These are phyloP conservation scores for Solenopsis invicta DNA, from an alignment of 1,140 invertebrate genomes.

Conservation along the genomic window DNA sequence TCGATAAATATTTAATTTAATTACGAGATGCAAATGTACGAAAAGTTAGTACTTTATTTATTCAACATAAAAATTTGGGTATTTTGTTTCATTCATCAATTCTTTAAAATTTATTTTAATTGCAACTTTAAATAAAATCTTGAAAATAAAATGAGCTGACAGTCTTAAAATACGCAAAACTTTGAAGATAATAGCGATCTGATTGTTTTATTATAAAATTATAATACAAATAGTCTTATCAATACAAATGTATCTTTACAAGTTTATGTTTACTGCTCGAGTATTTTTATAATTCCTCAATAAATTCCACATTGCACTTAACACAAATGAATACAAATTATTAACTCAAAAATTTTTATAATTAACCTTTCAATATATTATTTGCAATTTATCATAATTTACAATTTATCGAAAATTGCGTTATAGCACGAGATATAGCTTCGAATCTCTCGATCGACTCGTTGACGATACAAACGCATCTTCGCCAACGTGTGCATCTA, in stretches of 20 bases:
- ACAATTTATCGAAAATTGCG: constrained; percentile 13
- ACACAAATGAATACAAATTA: neutral
- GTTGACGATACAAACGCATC: constrained; percentile 46
- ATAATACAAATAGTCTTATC: neutral
- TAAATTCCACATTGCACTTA: neutral
- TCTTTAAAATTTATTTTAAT: neutral
- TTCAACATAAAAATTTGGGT: neutral
- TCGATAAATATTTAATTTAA: neutral
- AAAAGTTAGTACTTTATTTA: neutral
- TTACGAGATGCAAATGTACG: neutral
- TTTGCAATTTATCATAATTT: constrained; percentile 37
- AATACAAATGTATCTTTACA: neutral
- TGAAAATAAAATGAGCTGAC: neutral
- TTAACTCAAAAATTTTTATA: neutral
- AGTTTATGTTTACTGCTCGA: neutral
- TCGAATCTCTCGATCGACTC: constrained; percentile 48
- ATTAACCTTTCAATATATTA: neutral
- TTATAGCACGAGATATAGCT: constrained; percentile 9
- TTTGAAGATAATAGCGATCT: neutral
- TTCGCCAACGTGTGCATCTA: constrained; percentile 46
- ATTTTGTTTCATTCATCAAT: neutral
- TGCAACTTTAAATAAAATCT: neutral
- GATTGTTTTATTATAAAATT: neutral
- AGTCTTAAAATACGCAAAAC: neutral
- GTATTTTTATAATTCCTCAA: neutral